Percentiles rank a stretch among this genome's conserved stretches.
Evolutionary conservation across 2,113 vertebrate species (phyloP).

Genomic region (Gymnobelideus leadbeateri): DNA sequence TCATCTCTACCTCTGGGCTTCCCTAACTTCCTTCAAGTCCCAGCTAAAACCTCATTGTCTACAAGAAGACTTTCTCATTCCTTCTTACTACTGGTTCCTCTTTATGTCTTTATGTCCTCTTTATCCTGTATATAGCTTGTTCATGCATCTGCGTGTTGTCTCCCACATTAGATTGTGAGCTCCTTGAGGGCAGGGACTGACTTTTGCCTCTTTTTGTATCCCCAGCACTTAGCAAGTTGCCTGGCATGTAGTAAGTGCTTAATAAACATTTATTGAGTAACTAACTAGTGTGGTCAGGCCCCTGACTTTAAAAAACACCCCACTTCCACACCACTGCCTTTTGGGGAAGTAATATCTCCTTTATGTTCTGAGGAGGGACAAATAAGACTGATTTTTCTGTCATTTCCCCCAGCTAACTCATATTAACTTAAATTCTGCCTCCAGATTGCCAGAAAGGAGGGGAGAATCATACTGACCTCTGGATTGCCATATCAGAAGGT

Average conservation of each 20-base stretch:
- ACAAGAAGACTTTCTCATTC: neutral
- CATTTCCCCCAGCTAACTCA: neutral
- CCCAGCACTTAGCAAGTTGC: neutral
- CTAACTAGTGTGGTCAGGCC: neutral
- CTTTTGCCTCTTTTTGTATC: neutral
- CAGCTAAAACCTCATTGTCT: neutral
- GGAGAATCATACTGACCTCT: constrained; percentile 90
- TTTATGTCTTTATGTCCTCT: neutral
- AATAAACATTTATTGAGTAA: neutral
- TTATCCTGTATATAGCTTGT: neutral
- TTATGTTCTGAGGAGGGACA: neutral
- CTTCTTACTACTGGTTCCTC: neutral
- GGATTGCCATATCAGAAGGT: constrained; percentile 91
- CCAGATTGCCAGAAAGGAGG: constrained; percentile 89
- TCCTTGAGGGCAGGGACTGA: neutral
- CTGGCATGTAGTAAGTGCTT: neutral
- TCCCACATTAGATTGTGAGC: neutral
- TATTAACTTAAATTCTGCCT: constrained; percentile 53
- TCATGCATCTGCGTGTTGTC: neutral
- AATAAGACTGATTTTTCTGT: neutral
- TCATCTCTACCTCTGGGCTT: neutral
- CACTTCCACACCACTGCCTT: neutral
- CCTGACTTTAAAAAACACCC: neutral
- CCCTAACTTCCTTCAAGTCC: neutral
- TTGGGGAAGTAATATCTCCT: neutral